These are phyloP conservation scores for Timema podura DNA, from an alignment of 2,888 invertebrate species.

Conservation along the genomic window DNA sequence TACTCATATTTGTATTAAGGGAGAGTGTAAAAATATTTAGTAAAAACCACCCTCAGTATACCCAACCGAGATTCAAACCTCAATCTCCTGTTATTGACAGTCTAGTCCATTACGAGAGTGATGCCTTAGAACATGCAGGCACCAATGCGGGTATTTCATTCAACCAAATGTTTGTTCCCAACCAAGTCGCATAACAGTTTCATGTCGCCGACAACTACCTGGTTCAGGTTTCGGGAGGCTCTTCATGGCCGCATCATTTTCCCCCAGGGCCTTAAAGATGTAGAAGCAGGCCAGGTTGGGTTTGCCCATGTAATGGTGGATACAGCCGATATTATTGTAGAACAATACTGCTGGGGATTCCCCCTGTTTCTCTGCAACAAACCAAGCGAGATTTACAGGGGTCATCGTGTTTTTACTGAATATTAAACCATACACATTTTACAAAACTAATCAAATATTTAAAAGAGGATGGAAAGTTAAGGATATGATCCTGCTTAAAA, in stretches of 20 bases:
- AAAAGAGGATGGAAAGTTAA: conserved; percentile 2
- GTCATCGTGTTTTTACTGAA: no score
- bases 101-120: no score
- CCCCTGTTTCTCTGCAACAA: conserved; percentile 50
- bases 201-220: conserved; percentile 33
- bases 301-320: conserved; percentile 76
- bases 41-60: no score
- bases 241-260: conserved; percentile 54
- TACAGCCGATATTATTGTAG: conserved; percentile 78
- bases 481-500: neutral
- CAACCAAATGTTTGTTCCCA: neutral
- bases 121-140: no score
- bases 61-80: no score
- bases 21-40: no score
- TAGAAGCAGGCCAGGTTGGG: conserved; percentile 75
- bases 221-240: conserved; percentile 44
- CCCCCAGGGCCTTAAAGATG: conserved; percentile 72
- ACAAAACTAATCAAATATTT: neutral
- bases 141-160: no score
- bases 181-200: no score
- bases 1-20: no score
- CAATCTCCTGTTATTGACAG: no score
- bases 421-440: conserved; percentile 1
- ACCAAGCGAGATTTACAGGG: conserved; percentile 16
- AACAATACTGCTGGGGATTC: conserved; percentile 61